Evolutionary conservation across 2,113 vertebrate species (phyloP).

Genomic region (Hippocampus barbouri): DNA sequence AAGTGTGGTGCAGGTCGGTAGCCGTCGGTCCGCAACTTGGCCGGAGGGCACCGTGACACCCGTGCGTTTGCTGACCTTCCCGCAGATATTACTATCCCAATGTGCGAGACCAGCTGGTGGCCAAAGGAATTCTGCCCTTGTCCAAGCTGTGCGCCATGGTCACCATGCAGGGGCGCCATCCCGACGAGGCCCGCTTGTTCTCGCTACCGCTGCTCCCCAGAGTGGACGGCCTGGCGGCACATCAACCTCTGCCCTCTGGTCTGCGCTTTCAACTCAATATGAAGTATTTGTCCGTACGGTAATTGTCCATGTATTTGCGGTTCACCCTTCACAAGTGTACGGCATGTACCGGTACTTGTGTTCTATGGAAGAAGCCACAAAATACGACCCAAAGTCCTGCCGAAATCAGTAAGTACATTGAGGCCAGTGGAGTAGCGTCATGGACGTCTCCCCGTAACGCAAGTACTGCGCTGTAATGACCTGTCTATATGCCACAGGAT

Average conservation of each 20-base stretch:
- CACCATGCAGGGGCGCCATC: constrained; percentile 80
- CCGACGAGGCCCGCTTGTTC: constrained; percentile 79
- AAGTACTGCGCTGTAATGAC: no score
- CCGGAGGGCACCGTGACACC: not conserved
- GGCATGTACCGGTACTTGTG: no score
- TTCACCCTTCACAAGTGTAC: no score
- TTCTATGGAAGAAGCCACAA: no score
- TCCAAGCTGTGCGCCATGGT: constrained; percentile 90
- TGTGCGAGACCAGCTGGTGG: constrained; percentile 91
- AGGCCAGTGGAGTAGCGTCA: no score
- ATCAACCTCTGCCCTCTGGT: constrained; percentile 78
- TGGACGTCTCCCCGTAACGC: no score
- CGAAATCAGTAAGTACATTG: no score
- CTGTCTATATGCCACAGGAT: no score
- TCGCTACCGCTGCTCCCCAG: constrained; percentile 80
- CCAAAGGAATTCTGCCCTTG: constrained; percentile 82
- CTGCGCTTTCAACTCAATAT: not conserved
- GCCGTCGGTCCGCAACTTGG: not conserved
- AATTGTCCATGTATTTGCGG: not conserved
- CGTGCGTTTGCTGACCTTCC: not conserved
- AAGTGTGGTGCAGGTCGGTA: constrained; percentile 94
- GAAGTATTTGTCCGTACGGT: not conserved
- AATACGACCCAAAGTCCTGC: no score
- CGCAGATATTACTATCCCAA: constrained; percentile 96
- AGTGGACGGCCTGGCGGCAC: constrained; percentile 58